A percentile compares a stretch with the other conserved stretches of the same genome.
phyloP scores from a whole-genome alignment of 2,888 invertebrate species.

The Dysmachus trigonus region DNA sequence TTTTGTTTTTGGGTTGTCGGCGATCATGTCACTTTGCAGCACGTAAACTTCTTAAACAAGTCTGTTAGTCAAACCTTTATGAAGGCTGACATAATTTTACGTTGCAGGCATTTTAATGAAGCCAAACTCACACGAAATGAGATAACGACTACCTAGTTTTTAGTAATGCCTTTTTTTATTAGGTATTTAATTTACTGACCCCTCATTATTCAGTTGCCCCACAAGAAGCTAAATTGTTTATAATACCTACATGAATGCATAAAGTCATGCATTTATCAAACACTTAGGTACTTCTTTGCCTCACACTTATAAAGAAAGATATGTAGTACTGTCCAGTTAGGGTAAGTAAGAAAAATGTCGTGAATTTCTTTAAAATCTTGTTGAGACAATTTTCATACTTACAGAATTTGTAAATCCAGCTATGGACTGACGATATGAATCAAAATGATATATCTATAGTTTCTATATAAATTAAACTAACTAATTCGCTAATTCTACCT shows the following conservation, averaged over 20 bases:
- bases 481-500: too few relatives aligned
- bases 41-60: background rate
- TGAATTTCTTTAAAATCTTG: too few relatives aligned
- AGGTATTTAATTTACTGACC: background rate
- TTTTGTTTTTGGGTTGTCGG: background rate
- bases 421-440: too few relatives aligned
- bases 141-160: background rate
- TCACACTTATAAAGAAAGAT: too few relatives aligned
- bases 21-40: background rate
- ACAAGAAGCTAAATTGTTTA: background rate
- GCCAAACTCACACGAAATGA: background rate
- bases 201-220: background rate
- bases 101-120: background rate
- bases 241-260: background rate
- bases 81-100: slow-evolving; percentile 7
- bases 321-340: too few relatives aligned
- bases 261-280: background rate
- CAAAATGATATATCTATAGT: too few relatives aligned
- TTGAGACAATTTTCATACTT: too few relatives aligned
- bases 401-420: too few relatives aligned
- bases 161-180: background rate
- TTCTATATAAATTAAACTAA: too few relatives aligned
- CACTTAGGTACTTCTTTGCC: background rate
- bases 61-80: background rate
- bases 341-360: too few relatives aligned